Evolutionary conservation across 2,797 vertebrate species (phyloP).

Genomic region (Sebastes alutus): DNA sequence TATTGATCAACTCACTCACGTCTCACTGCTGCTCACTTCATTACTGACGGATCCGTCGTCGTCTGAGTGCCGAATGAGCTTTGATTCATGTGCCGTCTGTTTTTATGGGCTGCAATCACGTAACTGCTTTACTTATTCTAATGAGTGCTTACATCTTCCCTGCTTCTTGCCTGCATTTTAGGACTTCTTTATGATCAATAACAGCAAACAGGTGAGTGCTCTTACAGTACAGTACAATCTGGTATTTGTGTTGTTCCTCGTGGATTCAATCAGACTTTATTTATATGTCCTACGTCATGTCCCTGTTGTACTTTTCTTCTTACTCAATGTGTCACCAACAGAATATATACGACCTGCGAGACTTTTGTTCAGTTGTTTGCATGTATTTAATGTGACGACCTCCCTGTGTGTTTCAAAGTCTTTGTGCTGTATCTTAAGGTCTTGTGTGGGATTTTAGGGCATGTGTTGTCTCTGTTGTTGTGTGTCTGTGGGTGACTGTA

Average conservation of each 20-base stretch:
- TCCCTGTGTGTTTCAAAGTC: not conserved
- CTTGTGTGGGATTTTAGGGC: not conserved
- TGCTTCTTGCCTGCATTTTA: constrained; percentile 95
- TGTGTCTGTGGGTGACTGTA: constrained; percentile 17
- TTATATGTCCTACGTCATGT: not conserved
- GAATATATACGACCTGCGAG: not conserved
- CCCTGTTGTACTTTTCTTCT: not conserved
- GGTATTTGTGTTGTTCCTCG: not conserved
- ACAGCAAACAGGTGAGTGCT: constrained; percentile 82
- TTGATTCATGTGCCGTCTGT: constrained; percentile 60
- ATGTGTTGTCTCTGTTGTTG: not conserved
- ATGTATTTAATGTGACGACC: not conserved
- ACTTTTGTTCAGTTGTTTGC: constrained; percentile 8
- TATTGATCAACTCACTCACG: constrained; percentile 18
- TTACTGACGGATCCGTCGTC: constrained; percentile 34
- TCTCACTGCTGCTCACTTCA: constrained; percentile 52
- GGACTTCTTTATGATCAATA: constrained; percentile 99
- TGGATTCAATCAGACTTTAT: not conserved
- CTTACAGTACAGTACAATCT: constrained; percentile 29
- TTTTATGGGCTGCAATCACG: constrained; percentile 85
- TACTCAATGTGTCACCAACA: not conserved
- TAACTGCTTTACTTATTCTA: constrained; percentile 91
- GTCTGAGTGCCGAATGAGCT: constrained; percentile 36
- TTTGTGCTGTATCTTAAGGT: not conserved
- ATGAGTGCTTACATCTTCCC: constrained; percentile 87